Evolutionary conservation across 2,113 vertebrate species (phyloP).

Genomic region (Haemorhous mexicanus): DNA sequence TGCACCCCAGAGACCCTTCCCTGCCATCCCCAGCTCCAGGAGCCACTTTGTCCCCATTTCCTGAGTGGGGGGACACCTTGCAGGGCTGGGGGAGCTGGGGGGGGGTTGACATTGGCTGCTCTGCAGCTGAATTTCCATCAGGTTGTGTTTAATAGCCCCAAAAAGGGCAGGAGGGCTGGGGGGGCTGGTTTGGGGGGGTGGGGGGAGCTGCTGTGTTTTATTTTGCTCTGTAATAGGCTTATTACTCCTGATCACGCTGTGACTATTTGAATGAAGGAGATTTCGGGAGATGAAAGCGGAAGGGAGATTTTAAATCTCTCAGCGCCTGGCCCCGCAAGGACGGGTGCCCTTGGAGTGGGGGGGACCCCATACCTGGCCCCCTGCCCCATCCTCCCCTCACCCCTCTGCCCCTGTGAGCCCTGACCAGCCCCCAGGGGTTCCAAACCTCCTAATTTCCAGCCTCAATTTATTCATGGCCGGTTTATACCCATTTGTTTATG

Average conservation of each 20-base stretch:
- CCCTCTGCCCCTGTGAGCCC: neutral
- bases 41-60: neutral
- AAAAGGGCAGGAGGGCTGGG: neutral
- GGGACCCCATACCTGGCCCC: neutral
- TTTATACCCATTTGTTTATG: constrained; percentile 59
- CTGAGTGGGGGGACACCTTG: neutral
- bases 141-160: neutral
- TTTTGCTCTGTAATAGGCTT: constrained; percentile 38
- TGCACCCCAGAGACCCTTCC: neutral
- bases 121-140: neutral
- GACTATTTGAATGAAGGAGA: constrained; percentile 34
- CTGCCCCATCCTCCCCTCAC: neutral
- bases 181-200: no score
- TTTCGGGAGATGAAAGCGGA: constrained; percentile 6
- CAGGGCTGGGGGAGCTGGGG: neutral
- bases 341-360: neutral
- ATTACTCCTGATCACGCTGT: constrained; percentile 37
- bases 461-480: constrained; percentile 51
- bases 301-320: neutral
- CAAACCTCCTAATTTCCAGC: constrained; percentile 38
- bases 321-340: neutral
- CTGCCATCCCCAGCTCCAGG: rapidly evolving
- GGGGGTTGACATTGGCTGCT: neutral
- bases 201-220: neutral
- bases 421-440: neutral